Percentiles rank a stretch among this genome's conserved stretches.
Evolutionary conservation across 1,140 invertebrate species (phyloP).

Genomic region (Pseudomyrmex gracilis): DNA sequence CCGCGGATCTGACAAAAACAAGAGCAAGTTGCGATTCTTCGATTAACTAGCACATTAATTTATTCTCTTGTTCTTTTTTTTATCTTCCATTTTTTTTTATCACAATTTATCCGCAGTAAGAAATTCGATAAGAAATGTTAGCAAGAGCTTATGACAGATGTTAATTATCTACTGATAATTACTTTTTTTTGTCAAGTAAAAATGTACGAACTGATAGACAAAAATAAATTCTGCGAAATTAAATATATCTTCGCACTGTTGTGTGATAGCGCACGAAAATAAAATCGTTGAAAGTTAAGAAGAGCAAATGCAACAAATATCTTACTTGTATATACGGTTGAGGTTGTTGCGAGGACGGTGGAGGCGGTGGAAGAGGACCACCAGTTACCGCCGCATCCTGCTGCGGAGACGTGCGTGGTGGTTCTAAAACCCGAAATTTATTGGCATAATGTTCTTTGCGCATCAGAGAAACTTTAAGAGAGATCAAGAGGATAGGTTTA

Average conservation of each 20-base stretch:
- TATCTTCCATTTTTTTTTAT: too few species aligned
- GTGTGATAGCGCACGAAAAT: too few species aligned
- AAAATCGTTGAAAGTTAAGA: too few species aligned
- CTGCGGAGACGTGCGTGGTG: conserved; percentile 90
- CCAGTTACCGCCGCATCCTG: conserved; percentile 88
- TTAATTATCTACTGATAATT: not conserved
- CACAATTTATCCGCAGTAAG: too few species aligned
- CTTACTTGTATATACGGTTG: conserved; percentile 83
- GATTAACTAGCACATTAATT: conserved; percentile 52
- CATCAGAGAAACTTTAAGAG: not conserved
- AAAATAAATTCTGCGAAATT: too few species aligned
- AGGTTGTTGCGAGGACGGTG: conserved; percentile 81
- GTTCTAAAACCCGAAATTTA: conserved; percentile 85
- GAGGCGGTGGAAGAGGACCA: conserved; percentile 80
- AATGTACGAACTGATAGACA: too few species aligned
- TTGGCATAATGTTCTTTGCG: conserved; percentile 4
- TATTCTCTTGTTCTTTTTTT: not conserved
- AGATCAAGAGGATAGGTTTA: too few species aligned
- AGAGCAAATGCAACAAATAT: not conserved
- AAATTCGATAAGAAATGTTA: too few species aligned
- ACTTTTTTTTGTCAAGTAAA: too few species aligned
- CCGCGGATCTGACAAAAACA: conserved; percentile 89
- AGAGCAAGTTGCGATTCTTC: not conserved
- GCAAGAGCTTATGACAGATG: too few species aligned
- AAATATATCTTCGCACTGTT: too few species aligned